phyloP scores from a whole-genome alignment of 37 sponge, comb jelly and placozoan species.

The Halisarca cf. caerulea region DNA sequence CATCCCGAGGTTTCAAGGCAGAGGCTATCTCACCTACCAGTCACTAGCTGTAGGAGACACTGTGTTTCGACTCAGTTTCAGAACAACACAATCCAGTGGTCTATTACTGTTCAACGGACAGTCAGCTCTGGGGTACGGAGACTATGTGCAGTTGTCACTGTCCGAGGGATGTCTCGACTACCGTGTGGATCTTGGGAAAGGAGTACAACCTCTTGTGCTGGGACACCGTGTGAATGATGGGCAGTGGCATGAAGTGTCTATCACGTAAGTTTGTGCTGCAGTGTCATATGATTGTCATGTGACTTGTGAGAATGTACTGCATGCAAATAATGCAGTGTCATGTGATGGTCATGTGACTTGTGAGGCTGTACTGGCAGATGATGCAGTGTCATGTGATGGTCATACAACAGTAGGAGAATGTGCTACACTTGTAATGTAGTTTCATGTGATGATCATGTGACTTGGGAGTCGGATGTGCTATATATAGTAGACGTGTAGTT shows the following conservation, averaged over 20 bases:
- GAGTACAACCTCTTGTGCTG: background rate
- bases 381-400: too few species aligned
- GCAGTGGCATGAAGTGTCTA: conserved; percentile 42
- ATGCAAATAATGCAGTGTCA: too few species aligned
- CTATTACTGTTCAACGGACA: conserved; percentile 33
- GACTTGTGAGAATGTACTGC: too few species aligned
- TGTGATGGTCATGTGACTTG: too few species aligned
- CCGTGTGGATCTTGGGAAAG: background rate
- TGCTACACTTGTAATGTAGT: too few species aligned
- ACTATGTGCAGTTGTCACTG: conserved; percentile 40
- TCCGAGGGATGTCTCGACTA: background rate
- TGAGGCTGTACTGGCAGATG: too few species aligned
- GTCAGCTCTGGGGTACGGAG: background rate
- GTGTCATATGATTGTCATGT: too few species aligned
- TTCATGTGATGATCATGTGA: too few species aligned
- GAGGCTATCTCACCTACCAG: conserved; percentile 31
- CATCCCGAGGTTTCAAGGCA: conserved; percentile 39
- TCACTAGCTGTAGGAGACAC: background rate
- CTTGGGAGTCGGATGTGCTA: too few species aligned
- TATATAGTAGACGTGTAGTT: too few species aligned
- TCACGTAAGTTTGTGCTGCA: background rate
- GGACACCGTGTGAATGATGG: conserved; percentile 21
- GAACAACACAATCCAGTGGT: conserved; percentile 26
- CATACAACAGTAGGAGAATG: too few species aligned
- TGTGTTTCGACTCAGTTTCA: conserved; percentile 25